Evolutionary conservation across 2,888 invertebrate genomes (phyloP), one percentile per base, ranked within the genome.

Genomic region (Platycnemis pennipes): DNA sequence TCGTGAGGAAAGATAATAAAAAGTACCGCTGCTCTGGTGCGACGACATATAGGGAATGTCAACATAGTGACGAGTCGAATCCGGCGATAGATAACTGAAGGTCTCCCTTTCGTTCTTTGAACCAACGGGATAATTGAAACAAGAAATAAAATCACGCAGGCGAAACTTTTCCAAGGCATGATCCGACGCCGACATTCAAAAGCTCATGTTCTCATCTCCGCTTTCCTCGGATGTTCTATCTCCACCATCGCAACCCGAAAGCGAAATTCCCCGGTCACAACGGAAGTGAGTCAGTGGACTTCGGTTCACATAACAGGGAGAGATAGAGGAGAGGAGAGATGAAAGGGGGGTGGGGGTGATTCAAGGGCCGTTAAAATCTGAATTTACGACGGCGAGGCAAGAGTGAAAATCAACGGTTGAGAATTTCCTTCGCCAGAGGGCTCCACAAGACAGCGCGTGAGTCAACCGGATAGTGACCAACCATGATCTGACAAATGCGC

Each of bases 221-320:
- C 16, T 11, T 16, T 11, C 2, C 77, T 1, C 77, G 63, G 8
- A 49, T 49, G 26, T 26, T n/a, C n/a, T n/a, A n/a, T n/a, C n/a
- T n/a, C n/a, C n/a, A n/a, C n/a, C n/a, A n/a, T 63, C 63, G 2
- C 7, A 63, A 63, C 63, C 26, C 31, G 37, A 1, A n/a, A 13
- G 13, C 77, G 7, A 77, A 77, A 77, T 77, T 77, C 2, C 69
- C 31, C 0, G 37, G 31, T 8, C 63, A 37, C 31, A 77, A 26
- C 77, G 77, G 77, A 77, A 77, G 37, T 77, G 77, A 63, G 63
- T 63, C 63, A 63, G 22, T 26, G 22, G 63, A 63, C 63, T 63
- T 63, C 26, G 8, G 63, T 63, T 63, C 63, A 7, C 63, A 63
- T n/a, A 26, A n/a, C 22, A 63, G 26, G 26, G 19, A 63, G 63